Conservation (phyloP, 2,797 vertebrate genomes). For the Pipistrellus nathusii region DNA sequence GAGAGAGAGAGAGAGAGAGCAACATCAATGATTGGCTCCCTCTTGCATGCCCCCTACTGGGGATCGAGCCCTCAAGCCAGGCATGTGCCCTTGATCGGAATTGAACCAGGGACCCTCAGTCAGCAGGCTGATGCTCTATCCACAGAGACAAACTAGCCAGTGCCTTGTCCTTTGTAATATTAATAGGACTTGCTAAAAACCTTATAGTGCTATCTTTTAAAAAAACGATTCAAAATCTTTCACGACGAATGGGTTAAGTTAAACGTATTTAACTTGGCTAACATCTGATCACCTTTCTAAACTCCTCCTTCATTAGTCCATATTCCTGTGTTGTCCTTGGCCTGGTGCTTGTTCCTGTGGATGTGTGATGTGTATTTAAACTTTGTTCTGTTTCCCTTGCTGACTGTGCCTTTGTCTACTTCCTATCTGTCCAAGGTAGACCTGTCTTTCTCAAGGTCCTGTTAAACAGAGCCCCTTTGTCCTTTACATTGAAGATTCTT, state of each 20-base stretch:
- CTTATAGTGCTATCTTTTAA: background rate
- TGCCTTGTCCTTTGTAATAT: background rate
- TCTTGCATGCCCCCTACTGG: too few species aligned
- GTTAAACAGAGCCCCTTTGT: background rate
- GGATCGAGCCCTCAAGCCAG: too few species aligned
- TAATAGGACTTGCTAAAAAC: background rate
- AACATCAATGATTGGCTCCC: too few species aligned
- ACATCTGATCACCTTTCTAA: background rate
- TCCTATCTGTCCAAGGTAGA: background rate
- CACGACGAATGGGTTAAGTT: background rate
- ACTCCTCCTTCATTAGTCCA: background rate
- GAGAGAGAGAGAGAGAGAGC: too few species aligned
- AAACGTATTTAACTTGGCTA: slow-evolving; percentile 23
- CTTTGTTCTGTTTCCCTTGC: background rate
- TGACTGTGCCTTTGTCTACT: background rate
- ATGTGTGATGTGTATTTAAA: background rate
- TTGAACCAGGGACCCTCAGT: too few species aligned
- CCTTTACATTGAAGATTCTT: background rate
- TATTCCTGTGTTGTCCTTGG: background rate
- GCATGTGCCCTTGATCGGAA: too few species aligned
- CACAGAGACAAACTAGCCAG: too few species aligned
- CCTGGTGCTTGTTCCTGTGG: background rate
- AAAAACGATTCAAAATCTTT: background rate
- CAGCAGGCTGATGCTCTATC: too few species aligned
- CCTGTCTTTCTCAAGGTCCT: background rate